Evolutionary conservation across 1,140 invertebrate genomes (phyloP).

Genomic region (Sogatella furcifera): DNA sequence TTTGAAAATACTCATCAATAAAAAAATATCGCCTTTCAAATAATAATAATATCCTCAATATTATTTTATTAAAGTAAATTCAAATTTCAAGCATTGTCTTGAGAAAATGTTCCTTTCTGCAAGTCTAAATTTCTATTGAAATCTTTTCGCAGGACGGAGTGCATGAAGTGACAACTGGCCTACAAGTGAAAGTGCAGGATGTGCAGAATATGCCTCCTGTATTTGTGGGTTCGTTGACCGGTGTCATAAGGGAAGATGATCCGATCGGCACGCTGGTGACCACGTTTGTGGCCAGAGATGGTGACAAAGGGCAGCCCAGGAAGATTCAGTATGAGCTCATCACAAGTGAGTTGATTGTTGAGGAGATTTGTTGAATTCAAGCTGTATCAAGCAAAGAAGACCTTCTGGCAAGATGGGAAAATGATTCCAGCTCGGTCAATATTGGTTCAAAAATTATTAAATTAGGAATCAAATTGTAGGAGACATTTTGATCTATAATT

Average conservation of each 20-base stretch:
- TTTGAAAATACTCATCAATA: no score
- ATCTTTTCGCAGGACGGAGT: conserved; percentile 60
- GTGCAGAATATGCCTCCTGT: conserved; percentile 73
- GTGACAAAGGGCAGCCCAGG: conserved; percentile 66
- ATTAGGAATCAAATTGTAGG: no score
- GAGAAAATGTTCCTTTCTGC: background rate
- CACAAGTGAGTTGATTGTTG: conserved; percentile 65
- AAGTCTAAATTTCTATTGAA: background rate
- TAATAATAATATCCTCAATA: no score
- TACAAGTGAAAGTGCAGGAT: conserved; percentile 68
- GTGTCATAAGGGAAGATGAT: conserved; percentile 71
- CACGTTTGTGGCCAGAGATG: conserved; percentile 67
- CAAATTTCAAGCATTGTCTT: no score
- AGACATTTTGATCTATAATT: no score
- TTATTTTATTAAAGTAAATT: no score
- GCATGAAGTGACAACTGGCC: conserved; percentile 54
- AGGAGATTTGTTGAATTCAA: no score
- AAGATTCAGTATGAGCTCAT: conserved; percentile 66
- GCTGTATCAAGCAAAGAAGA: no score
- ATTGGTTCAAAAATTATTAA: no score
- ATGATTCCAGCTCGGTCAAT: no score
- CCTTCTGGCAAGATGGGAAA: no score
- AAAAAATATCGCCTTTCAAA: no score
- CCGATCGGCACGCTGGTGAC: conserved; percentile 74
- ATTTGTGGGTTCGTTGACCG: conserved; percentile 67